Evolutionary conservation across 2,113 vertebrate species (phyloP), one percentile per base, ranked within the genome.

Genomic region (Psittacara wagleri): DNA sequence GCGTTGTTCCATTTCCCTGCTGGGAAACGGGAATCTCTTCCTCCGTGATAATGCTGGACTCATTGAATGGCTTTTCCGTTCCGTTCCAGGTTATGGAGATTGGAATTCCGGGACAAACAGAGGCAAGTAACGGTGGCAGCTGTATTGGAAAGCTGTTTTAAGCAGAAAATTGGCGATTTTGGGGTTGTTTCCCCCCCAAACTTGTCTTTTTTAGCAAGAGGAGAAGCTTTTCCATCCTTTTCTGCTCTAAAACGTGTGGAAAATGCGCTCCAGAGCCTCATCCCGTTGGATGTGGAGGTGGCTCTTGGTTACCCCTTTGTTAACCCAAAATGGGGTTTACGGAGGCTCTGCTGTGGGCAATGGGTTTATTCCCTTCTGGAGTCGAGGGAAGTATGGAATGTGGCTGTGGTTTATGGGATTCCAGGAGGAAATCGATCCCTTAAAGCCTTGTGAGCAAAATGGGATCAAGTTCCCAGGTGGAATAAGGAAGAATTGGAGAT

Each of bases 41-140:
- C 9, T 11, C 63, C 13, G 1, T 14, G 11, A 1, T 44, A 27
- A 25, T 1, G 13, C 48, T 12, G 10, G 29, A 1, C 8, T 37
- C 4, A 0, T 17, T 52, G 90, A 29, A 88, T 54, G 54, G 19
- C 61, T 35, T 77, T 90, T 88, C 57, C 74, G 6, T 73, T 88
- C 86, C 84, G 88, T 96, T 96, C 28, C 92, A 98, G 98, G 98
- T 44, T 98, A 98, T n/a, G 97, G 98, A 77, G 97, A 97, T 80
- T 98, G 98, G 98, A 98, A 97, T 72, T 97, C 98, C 63, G 97
- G 97, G 64, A 92, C 97, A 52, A 97, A 96, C 82, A 96, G 98
- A 98, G 98, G 98, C 76, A 96, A 98, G 97, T 59, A 35, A 35
- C 20, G 8, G 5, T 16, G 4, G 20, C 33, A 7, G 13, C 22